These are phyloP conservation scores for Alethe diademata DNA, from an alignment of 2,113 vertebrate genomes.

Conservation along the genomic window DNA sequence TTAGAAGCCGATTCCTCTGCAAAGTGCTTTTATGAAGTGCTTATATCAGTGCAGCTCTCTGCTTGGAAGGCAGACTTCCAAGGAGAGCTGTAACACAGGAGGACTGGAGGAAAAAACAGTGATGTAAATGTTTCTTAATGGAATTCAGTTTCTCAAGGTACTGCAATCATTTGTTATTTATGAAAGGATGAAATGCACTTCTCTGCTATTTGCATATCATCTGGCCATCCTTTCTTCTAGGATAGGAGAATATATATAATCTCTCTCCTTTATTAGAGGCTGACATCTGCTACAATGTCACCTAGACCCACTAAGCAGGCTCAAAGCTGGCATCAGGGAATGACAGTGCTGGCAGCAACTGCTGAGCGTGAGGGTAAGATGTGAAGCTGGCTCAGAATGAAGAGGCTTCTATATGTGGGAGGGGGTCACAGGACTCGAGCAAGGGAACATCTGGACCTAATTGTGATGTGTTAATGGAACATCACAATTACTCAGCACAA, in stretches of 20 bases:
- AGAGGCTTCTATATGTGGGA: background rate
- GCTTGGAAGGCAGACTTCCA: background rate
- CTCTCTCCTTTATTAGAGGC: background rate
- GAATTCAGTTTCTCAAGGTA: background rate
- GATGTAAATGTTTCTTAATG: background rate
- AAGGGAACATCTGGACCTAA: background rate
- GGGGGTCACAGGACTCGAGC: background rate
- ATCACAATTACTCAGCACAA: conserved; percentile 21
- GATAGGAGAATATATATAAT: background rate
- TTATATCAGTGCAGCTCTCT: background rate
- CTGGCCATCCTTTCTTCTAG: background rate
- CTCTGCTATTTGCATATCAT: background rate
- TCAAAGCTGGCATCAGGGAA: background rate
- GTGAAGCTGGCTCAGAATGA: conserved; percentile 5
- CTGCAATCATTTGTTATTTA: background rate
- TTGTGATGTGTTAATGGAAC: background rate
- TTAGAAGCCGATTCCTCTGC: background rate
- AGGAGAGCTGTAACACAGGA: background rate
- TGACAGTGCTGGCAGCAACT: background rate
- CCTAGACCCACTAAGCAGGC: background rate
- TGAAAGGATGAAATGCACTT: background rate
- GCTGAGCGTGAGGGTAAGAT: background rate
- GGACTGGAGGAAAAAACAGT: background rate
- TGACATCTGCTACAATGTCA: background rate
- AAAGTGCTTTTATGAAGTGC: background rate